phyloP scores from a whole-genome alignment of 2,113 vertebrate species.

The Pterocles gutturalis region DNA sequence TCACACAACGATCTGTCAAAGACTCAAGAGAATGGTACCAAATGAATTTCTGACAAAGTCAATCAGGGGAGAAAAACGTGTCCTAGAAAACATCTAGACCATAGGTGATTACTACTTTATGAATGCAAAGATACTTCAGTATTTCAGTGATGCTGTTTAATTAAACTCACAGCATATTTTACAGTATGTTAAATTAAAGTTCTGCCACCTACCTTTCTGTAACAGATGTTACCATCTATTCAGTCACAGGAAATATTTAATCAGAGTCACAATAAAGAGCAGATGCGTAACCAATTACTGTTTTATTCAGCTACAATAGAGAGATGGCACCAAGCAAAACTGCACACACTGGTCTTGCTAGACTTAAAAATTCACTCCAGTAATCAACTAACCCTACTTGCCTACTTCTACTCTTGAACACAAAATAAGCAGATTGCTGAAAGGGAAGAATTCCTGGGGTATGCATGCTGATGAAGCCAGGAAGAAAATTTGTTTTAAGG shows the following conservation, averaged over 20 bases:
- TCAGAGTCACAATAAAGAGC: not conserved
- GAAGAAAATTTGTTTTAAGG: slow-evolving; percentile 7
- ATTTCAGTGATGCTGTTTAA: not conserved
- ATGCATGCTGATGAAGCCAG: not conserved
- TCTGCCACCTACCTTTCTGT: slow-evolving; percentile 28
- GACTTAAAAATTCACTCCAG: not conserved
- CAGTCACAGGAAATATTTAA: slow-evolving; percentile 22
- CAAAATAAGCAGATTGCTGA: not conserved
- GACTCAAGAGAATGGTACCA: not conserved
- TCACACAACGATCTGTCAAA: not conserved
- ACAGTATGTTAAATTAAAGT: not conserved
- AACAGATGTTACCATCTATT: not conserved
- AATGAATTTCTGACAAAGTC: not conserved
- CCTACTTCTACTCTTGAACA: not conserved
- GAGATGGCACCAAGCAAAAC: not conserved
- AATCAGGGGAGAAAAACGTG: not conserved
- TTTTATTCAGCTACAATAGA: not conserved
- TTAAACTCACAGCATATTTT: not conserved
- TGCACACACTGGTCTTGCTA: not conserved
- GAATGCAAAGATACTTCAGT: not conserved
- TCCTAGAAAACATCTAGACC: not conserved
- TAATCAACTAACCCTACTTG: not conserved
- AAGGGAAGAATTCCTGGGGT: not conserved
- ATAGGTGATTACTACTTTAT: not conserved
- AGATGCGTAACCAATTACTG: not conserved